phyloP scores from a whole-genome alignment of 64 coral and sea anemone genomes.

The Astreopora myriophthalma region DNA sequence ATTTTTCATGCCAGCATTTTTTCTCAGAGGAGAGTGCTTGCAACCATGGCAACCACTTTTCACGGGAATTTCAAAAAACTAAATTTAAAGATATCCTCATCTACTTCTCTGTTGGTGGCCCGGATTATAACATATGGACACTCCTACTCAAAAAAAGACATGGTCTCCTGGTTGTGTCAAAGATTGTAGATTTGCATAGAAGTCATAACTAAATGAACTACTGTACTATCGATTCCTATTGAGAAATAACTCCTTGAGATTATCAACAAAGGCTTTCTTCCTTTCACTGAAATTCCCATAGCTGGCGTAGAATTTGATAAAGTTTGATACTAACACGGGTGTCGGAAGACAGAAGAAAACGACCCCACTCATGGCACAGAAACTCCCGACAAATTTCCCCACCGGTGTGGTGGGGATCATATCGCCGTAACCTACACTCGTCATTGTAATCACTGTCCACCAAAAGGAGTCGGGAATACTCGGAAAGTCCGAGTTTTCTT shows the following conservation, averaged over 20 bases:
- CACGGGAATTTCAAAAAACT: too few species aligned
- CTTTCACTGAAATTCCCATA: not conserved
- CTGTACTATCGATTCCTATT: not conserved
- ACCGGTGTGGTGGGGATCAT: slow-evolving; percentile 68
- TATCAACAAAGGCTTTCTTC: slow-evolving; percentile 15
- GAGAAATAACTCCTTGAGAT: slow-evolving; percentile 22
- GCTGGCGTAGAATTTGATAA: slow-evolving; percentile 33
- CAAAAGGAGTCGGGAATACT: slow-evolving; percentile 96
- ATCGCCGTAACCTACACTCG: slow-evolving; percentile 87
- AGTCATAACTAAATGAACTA: too few species aligned
- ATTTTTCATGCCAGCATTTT: too few species aligned
- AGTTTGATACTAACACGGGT: slow-evolving; percentile 85
- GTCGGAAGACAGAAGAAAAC: slow-evolving; percentile 90
- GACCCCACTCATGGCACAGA: slow-evolving; percentile 85
- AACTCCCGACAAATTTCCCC: slow-evolving; percentile 73
- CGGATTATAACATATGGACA: too few species aligned
- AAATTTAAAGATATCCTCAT: too few species aligned
- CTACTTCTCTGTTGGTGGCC: too few species aligned
- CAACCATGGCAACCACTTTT: too few species aligned
- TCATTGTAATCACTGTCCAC: slow-evolving; percentile 94
- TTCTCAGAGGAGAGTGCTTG: too few species aligned
- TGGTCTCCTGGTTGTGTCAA: too few species aligned
- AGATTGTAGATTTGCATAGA: too few species aligned
- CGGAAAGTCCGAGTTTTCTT: slow-evolving; percentile 65
- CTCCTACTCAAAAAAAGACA: too few species aligned